These are phyloP conservation scores for Hemistola chrysoprasaria DNA, from an alignment of 2,888 invertebrate genomes.

Conservation along the genomic window DNA sequence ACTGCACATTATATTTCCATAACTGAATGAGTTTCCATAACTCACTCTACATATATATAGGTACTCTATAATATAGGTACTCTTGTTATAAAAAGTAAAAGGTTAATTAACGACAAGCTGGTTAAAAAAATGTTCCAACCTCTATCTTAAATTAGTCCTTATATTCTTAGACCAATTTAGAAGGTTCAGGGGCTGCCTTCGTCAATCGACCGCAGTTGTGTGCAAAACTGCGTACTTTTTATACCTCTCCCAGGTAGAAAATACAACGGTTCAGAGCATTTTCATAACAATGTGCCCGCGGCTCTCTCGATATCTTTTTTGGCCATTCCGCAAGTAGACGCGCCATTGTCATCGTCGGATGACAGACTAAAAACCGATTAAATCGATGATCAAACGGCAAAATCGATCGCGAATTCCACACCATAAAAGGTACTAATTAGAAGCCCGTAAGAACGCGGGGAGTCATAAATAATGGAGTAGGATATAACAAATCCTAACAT, in stretches of 20 bases:
- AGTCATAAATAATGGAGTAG: conserved; percentile 25
- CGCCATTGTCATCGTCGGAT: conserved; percentile 78
- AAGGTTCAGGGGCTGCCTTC: conserved; percentile 44
- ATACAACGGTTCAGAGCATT: conserved; percentile 73
- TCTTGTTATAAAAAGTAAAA: conserved; percentile 37
- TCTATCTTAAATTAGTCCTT: conserved; percentile 70
- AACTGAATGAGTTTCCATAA: conserved; percentile 41
- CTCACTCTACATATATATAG: conserved; percentile 33
- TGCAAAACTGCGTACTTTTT: conserved; percentile 73
- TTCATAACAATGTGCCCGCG: conserved; percentile 80
- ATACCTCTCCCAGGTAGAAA: conserved; percentile 71
- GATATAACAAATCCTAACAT: conserved; percentile 11
- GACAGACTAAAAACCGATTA: conserved; percentile 71
- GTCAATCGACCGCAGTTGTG: conserved; percentile 63
- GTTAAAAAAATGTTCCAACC: conserved; percentile 63
- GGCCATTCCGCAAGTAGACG: conserved; percentile 67
- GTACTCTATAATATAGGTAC: too few species aligned
- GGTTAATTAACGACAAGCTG: conserved; percentile 44
- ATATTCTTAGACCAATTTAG: conserved; percentile 74
- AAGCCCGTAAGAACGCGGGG: conserved; percentile 34
- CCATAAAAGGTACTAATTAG: conserved; percentile 64
- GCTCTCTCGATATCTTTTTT: conserved; percentile 74
- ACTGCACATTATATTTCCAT: conserved; percentile 45
- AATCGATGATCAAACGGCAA: conserved; percentile 69
- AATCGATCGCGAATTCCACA: conserved; percentile 58